phyloP scores from a whole-genome alignment of 2,888 invertebrate genomes.

The Phortica okadai region DNA sequence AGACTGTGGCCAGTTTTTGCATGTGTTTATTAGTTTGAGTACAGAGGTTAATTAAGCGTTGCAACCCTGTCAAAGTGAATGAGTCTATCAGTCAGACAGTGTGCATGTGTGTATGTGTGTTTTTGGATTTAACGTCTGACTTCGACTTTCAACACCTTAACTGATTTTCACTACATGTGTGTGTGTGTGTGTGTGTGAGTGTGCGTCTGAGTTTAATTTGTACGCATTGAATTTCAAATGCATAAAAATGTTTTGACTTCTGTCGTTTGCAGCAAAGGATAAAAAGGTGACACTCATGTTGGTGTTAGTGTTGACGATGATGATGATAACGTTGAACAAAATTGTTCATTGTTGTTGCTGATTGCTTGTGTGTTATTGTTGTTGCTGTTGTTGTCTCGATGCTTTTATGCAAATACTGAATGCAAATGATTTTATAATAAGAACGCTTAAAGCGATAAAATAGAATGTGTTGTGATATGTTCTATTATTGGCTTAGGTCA shows the following conservation, averaged over 20 bases:
- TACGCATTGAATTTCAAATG: constrained; percentile 17
- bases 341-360: background rate
- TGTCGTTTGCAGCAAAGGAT: background rate
- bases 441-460: too few species aligned
- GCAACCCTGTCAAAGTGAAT: background rate
- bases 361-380: background rate
- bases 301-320: too few species aligned
- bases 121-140: constrained; percentile 2
- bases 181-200: background rate
- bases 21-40: constrained; percentile 16
- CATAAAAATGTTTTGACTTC: background rate
- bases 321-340: background rate
- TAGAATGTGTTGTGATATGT: too few species aligned
- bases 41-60: background rate
- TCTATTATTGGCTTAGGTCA: too few species aligned
- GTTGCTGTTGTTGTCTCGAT: background rate
- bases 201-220: background rate
- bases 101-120: constrained; percentile 5
- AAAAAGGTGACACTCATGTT: too few species aligned
- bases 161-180: background rate
- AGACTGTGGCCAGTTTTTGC: constrained; percentile 1
- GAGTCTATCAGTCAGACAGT: background rate
- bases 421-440: background rate
- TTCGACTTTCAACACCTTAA: constrained; percentile 14
- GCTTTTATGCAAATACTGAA: background rate